These are phyloP conservation scores for Drosophila stalkeri DNA, from an alignment of 2,888 invertebrate species.

Conservation along the genomic window DNA sequence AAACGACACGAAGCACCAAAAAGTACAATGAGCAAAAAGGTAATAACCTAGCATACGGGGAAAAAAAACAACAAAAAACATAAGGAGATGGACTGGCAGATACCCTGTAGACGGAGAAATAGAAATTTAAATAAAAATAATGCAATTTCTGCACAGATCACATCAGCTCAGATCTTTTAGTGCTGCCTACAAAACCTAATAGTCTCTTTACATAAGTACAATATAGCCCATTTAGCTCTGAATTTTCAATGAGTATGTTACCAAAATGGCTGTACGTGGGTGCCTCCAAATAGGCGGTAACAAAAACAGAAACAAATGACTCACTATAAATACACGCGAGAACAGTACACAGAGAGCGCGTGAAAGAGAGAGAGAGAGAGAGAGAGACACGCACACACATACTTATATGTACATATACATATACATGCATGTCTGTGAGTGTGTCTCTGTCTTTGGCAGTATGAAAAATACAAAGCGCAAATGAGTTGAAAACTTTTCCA, in stretches of 20 bases:
- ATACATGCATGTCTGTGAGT: conserved; percentile 13
- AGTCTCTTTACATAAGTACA: too few species aligned
- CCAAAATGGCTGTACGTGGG: conserved; percentile 30
- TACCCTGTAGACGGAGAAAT: background rate
- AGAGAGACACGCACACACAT: too few species aligned
- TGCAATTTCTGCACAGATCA: background rate
- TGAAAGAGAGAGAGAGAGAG: too few species aligned
- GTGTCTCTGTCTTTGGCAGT: conserved; percentile 52
- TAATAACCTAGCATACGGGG: conserved; percentile 59
- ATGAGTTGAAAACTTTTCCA: conserved; percentile 80
- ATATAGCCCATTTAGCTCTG: background rate
- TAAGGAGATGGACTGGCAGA: background rate
- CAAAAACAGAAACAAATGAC: conserved; percentile 74
- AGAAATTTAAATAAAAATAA: too few species aligned
- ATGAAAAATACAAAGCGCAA: conserved; percentile 75
- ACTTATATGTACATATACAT: conserved; percentile 22
- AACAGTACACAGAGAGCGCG: background rate
- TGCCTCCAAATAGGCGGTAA: conserved; percentile 40
- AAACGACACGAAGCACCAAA: conserved; percentile 48
- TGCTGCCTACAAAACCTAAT: background rate
- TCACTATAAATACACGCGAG: conserved; percentile 65
- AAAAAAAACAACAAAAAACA: background rate
- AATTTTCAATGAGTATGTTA: conserved; percentile 2
- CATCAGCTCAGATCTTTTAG: background rate
- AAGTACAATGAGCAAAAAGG: conserved; percentile 57